phyloP scores from a whole-genome alignment of 2,888 invertebrate genomes.

The Plebejus anna region DNA sequence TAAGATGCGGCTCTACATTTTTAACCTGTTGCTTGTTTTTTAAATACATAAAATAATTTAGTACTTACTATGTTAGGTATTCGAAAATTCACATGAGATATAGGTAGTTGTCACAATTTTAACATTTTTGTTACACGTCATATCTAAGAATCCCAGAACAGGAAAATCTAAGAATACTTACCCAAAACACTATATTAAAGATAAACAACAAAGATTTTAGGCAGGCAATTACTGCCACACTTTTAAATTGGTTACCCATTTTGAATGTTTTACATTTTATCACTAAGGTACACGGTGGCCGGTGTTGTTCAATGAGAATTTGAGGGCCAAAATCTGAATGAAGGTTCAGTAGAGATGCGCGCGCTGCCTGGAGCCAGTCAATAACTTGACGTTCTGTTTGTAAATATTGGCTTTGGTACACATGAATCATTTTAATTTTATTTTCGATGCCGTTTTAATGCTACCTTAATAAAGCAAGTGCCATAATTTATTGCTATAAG shows the following conservation, averaged over 20 bases:
- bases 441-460: neutral
- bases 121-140: too few relatives aligned
- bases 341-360: conserved; percentile 33
- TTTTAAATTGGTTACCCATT: conserved; percentile 87
- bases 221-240: conserved; percentile 86
- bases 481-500: neutral
- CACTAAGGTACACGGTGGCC: neutral
- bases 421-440: neutral
- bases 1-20: neutral
- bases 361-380: conserved; percentile 56
- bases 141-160: too few relatives aligned
- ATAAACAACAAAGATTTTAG: conserved; percentile 88
- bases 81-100: too few relatives aligned
- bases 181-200: conserved; percentile 91
- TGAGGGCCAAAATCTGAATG: conserved; percentile 16
- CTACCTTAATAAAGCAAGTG: neutral
- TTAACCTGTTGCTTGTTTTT: neutral
- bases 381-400: conserved; percentile 55
- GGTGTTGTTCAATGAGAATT: neutral
- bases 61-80: neutral
- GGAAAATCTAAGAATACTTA: conserved; percentile 64
- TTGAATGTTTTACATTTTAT: conserved; percentile 33
- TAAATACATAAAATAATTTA: neutral
- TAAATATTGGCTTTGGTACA: conserved; percentile 42
- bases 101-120: too few relatives aligned